phyloP scores from a whole-genome alignment of 2,888 invertebrate species.

The Andrena fulva region DNA sequence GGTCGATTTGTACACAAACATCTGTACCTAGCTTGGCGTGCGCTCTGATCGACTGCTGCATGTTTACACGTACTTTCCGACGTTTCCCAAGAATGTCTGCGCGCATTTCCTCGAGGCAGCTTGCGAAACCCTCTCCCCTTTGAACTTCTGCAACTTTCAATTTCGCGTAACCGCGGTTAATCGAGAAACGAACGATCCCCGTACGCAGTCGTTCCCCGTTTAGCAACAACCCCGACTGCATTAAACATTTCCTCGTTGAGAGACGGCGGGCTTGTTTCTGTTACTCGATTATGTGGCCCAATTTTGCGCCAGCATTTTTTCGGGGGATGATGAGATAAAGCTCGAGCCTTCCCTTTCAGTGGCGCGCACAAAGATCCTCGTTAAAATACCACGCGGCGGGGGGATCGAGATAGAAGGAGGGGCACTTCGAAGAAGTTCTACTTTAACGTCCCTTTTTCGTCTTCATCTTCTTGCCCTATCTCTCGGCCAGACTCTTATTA shows the following conservation, averaged over 20 bases:
- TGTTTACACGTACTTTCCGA: constrained; percentile 57
- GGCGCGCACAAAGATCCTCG: constrained; percentile 53
- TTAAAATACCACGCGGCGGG: constrained; percentile 49
- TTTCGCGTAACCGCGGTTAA: neutral
- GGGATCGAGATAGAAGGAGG: neutral
- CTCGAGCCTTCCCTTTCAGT: neutral
- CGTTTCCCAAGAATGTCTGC: constrained; percentile 43
- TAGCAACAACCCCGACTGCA: no score
- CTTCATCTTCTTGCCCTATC: constrained; percentile 32
- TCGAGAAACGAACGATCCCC: neutral
- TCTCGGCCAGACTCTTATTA: constrained; percentile 47
- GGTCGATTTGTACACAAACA: constrained; percentile 50
- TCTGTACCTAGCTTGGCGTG: constrained; percentile 30
- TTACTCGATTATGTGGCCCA: constrained; percentile 2
- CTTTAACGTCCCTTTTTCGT: constrained; percentile 16
- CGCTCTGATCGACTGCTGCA: constrained; percentile 55
- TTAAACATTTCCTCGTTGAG: no score
- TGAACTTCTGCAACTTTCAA: constrained; percentile 9
- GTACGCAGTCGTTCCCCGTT: neutral
- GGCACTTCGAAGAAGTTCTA: constrained; percentile 19
- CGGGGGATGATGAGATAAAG: neutral
- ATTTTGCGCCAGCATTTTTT: neutral
- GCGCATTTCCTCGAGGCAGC: neutral
- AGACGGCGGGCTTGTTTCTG: neutral
- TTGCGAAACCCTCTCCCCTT: constrained; percentile 31